Evolutionary conservation across 1,140 invertebrate genomes (phyloP).

Genomic region (Tetragonula clypearis): DNA sequence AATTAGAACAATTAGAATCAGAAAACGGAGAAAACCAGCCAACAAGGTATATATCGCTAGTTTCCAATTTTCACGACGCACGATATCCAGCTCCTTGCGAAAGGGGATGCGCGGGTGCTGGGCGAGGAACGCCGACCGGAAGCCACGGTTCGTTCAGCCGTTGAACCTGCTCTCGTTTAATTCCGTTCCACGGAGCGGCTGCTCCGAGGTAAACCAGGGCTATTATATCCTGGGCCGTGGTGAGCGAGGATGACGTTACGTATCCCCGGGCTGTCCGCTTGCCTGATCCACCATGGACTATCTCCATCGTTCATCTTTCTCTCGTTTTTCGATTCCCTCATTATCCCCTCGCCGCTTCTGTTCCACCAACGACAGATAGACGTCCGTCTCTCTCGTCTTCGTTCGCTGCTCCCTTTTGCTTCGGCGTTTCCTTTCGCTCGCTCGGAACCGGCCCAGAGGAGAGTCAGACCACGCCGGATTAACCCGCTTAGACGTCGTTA

Average conservation of each 20-base stretch:
- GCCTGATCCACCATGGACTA: constrained; percentile 21
- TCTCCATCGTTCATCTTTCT: constrained; percentile 29
- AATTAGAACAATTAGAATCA: too few species aligned
- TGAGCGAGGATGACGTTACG: constrained; percentile 61
- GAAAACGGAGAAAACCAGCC: too few species aligned
- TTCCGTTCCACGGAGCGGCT: constrained; percentile 63
- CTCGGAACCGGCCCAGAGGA: constrained; percentile 13
- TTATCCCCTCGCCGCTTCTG: constrained; percentile 29
- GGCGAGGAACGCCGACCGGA: constrained; percentile 48
- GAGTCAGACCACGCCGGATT: constrained; percentile 34
- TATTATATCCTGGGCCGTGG: constrained; percentile 58
- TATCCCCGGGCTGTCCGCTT: constrained; percentile 56
- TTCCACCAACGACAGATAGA: neutral
- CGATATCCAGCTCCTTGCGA: neutral
- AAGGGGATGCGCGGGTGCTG: neutral
- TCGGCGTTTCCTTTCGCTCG: constrained; percentile 1
- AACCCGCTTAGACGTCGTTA: constrained; percentile 46
- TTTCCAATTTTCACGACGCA: too few species aligned
- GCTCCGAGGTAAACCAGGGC: constrained; percentile 58
- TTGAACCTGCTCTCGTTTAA: constrained; percentile 68
- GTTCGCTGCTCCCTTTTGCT: constrained; percentile 11
- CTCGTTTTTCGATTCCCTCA: constrained; percentile 32
- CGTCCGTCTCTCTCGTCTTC: constrained; percentile 1
- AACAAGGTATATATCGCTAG: too few species aligned
- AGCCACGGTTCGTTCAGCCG: constrained; percentile 65